Evolutionary conservation across 1,140 invertebrate genomes (phyloP), one percentile per base, ranked within the genome.

Genomic region (Solenopsis invicta): DNA sequence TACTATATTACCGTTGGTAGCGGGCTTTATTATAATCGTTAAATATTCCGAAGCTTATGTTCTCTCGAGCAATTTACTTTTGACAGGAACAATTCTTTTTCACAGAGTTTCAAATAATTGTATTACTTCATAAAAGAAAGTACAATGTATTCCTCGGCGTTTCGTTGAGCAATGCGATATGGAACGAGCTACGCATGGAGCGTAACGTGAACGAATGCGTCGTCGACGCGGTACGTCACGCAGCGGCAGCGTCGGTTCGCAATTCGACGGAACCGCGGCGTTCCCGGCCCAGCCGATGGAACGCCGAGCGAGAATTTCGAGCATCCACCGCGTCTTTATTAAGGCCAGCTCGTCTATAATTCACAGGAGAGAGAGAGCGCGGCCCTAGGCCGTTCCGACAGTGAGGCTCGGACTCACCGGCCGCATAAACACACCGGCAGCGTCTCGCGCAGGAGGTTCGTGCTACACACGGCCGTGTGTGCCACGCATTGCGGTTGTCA

Each of bases 401-500:
- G 71, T 84, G 77, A 76, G 78, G 77, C 21, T 86, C 64, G 88
- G 87, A 91, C 89, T 91, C 86, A 81, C 72, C 48, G 85, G 87
- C 34, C 89, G 88, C 91, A 90, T 92, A 92, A 92, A 92, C 91
- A 90, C 84, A 91, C 86, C 56, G 81, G 74, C 56, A 77, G 74
- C 91, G 77, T 89, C 91, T 34, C 62, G 84, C 81, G 74, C 91
- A 90, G 90, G 66, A 71, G 76, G 67, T 59, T 41, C 37, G 45
- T 78, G 61, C 66, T 69, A 56, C 59, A 50, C 41, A 84, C 76
- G 72, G 48, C 64, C 61, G 78, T 88, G 88, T 89, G 87, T 69
- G 78, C 81, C 80, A 91, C 89, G 91, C 89, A 92, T 92, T 93
- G 92, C 91, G 77, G 87, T 89, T 93, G 92, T 93, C 92, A 93